Evolutionary conservation across 2,888 invertebrate genomes (phyloP), one percentile per base, ranked within the genome.

Genomic region (Ferrisia virgata): DNA sequence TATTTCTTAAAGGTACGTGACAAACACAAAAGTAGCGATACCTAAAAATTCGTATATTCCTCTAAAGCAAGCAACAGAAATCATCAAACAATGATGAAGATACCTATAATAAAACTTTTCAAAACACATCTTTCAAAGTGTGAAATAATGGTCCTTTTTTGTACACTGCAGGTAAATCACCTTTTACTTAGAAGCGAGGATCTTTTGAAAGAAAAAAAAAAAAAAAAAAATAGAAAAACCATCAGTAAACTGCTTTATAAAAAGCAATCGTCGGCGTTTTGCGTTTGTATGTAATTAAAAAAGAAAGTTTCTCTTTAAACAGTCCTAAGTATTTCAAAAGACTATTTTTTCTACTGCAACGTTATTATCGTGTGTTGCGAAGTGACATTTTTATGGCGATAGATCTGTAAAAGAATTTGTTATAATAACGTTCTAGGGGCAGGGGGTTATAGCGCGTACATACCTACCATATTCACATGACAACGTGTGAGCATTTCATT

Each of bases 241-340:
- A 53, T 53, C 53, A 53, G 53, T 69, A 31, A 69, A 69, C 69
- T 28, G 69, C 31, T 69, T 76, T 76, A 18, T 36, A n/a, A 76
- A 36, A 33, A 76, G 72, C 36, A 36, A 76, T 76, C 18, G 36
- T 76, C 36, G 72, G 72, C 18, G 36, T 33, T 76, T 31, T 76
- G n/a, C 69, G 53, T 53, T 53, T 53, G 53, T 76, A 28, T 33
- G 72, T 76, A 76, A 76, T 76, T 76, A 76, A 76, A 64, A 72
- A 76, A 76, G 72, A 76, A 76, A 76, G 72, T 76, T 76, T 76
- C 28, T 76, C 11, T 76, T 76, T 76, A 36, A 28, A 69, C 31
- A 31, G 69, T 69, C 31, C 69, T 31, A n/a, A 69, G 6, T 31
- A 31, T 69, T 69, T 69, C 69, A 69, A 31, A 69, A 31, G 69